Conservation (phyloP, 2,113 vertebrate species). For the Pseudopipra pipra region DNA sequence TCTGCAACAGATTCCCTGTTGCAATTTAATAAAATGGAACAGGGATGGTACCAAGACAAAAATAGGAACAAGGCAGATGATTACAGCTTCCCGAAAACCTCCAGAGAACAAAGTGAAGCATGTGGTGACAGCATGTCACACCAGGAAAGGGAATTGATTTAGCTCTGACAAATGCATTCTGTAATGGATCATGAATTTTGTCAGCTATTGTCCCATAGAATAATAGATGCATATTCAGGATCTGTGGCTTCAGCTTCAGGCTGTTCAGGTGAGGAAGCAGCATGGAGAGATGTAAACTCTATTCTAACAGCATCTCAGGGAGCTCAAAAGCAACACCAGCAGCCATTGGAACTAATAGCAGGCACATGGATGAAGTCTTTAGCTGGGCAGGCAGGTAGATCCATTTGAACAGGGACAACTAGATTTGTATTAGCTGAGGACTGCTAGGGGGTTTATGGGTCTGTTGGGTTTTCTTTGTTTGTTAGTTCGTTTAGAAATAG, state of each 20-base stretch:
- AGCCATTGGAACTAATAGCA: background rate
- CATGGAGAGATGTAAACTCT: background rate
- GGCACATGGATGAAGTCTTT: background rate
- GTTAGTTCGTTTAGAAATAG: background rate
- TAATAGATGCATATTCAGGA: background rate
- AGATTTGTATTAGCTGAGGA: background rate
- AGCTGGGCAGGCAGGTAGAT: background rate
- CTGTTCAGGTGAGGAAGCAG: conserved; percentile 26
- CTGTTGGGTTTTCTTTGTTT: background rate
- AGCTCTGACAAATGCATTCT: background rate
- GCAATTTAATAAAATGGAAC: background rate
- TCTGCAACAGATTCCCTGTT: background rate
- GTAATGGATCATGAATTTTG: conserved; percentile 24
- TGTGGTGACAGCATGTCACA: background rate
- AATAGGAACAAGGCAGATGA: background rate
- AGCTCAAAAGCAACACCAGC: background rate
- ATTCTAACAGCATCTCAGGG: background rate
- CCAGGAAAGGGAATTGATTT: background rate
- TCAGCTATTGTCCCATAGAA: background rate
- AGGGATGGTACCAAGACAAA: background rate
- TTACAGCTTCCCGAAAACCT: background rate
- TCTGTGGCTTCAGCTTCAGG: background rate
- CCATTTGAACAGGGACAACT: background rate
- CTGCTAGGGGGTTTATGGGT: background rate
- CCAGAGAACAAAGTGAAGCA: conserved; percentile 6